Evolutionary conservation across 2,888 invertebrate species (phyloP).

Genomic region (Mechanitis mazaeus): DNA sequence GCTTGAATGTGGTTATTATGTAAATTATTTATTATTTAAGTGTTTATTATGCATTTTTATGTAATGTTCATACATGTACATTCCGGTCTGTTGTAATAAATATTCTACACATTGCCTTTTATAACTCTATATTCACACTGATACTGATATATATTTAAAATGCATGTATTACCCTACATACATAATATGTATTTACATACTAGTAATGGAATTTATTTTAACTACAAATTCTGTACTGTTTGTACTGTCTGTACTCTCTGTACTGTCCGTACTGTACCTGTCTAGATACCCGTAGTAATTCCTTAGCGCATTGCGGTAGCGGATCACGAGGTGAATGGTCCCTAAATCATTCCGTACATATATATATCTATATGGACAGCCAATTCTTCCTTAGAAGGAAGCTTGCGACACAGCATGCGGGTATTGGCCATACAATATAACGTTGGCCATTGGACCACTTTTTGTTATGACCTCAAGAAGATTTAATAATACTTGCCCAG

Average conservation of each 20-base stretch:
- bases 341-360: constrained; percentile 47
- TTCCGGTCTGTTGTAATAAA: too few species aligned
- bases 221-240: too few species aligned
- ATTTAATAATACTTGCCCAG: background rate
- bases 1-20: too few species aligned
- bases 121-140: too few species aligned
- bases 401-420: constrained; percentile 45
- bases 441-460: constrained; percentile 35
- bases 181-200: background rate
- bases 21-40: too few species aligned
- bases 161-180: too few species aligned
- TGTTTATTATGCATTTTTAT: too few species aligned
- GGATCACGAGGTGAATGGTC: constrained; percentile 61
- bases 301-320: constrained; percentile 37
- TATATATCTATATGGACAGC: constrained; percentile 33
- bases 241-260: too few species aligned
- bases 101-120: too few species aligned
- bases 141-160: too few species aligned
- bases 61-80: too few species aligned
- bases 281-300: constrained; percentile 10
- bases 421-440: constrained; percentile 27
- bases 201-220: background rate
- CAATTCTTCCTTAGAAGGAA: constrained; percentile 64
- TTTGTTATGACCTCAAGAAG: constrained; percentile 31
- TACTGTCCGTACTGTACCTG: too few species aligned